Conservation (phyloP, 2,113 vertebrate genomes). For the Colaptes auratus region DNA sequence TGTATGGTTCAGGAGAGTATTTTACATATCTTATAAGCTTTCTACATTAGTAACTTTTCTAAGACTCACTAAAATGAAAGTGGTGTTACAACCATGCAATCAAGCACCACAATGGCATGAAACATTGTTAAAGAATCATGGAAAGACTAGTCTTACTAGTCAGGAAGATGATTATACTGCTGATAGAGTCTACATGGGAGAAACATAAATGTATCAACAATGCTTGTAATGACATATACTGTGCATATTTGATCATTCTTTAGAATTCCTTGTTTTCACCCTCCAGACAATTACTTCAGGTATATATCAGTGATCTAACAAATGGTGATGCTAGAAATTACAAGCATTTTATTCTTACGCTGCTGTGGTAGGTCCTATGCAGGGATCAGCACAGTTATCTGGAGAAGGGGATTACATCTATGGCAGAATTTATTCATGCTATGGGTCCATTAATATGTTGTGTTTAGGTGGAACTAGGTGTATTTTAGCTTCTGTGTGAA, state of each 20-base stretch:
- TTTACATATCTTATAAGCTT: slow-evolving; percentile 34
- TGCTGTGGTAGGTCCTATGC: background rate
- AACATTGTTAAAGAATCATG: background rate
- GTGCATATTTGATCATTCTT: background rate
- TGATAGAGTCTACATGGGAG: background rate
- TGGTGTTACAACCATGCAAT: background rate
- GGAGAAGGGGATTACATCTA: background rate
- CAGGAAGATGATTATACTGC: background rate
- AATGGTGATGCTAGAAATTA: background rate
- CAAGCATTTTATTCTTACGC: background rate
- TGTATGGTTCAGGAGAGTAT: slow-evolving; percentile 24
- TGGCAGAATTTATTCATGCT: background rate
- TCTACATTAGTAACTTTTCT: background rate
- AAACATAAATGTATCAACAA: background rate
- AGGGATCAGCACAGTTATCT: background rate
- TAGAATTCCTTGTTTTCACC: background rate
- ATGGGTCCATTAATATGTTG: background rate
- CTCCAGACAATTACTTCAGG: background rate
- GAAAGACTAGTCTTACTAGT: slow-evolving; percentile 20
- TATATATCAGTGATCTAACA: background rate
- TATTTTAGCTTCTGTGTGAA: background rate
- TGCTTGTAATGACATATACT: background rate
- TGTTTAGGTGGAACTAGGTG: background rate
- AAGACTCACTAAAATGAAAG: slow-evolving; percentile 26
- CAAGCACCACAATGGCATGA: background rate